Conservation (phyloP, 2,797 vertebrate genomes). For the Glyptemys insculpta region DNA sequence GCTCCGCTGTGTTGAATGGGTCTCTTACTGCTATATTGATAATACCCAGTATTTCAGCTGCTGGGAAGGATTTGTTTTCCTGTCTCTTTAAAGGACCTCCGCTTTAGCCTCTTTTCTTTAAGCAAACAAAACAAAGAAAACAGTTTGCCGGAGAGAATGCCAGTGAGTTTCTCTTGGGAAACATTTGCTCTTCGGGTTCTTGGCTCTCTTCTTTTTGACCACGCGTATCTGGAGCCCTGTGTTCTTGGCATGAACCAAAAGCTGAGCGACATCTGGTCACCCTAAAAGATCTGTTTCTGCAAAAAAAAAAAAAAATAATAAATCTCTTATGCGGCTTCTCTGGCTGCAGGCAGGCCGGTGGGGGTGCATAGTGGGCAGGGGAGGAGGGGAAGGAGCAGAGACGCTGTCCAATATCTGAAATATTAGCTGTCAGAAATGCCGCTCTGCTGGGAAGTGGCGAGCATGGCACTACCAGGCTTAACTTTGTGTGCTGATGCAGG, state of each 20-base stretch:
- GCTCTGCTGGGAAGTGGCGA: not conserved
- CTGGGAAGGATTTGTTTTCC: not conserved
- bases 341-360: not conserved
- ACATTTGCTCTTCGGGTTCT: accelerated
- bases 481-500: not conserved
- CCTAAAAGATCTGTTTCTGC: not conserved
- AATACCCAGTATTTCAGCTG: not conserved
- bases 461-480: not conserved
- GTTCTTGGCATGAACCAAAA: not conserved
- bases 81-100: not conserved
- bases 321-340: not conserved
- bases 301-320: not conserved
- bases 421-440: not conserved
- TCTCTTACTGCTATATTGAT: not conserved
- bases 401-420: not conserved
- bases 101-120: not conserved
- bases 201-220: not conserved
- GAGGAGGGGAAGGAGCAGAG: not conserved
- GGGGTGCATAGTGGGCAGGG: not conserved
- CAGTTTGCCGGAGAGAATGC: not conserved
- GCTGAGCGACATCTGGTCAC: not conserved
- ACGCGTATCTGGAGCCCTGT: not conserved
- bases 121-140: not conserved
- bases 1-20: not conserved
- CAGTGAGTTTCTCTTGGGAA: not conserved